phyloP scores from a whole-genome alignment of 2,797 vertebrate genomes.

The Loriculus beryllinus region DNA sequence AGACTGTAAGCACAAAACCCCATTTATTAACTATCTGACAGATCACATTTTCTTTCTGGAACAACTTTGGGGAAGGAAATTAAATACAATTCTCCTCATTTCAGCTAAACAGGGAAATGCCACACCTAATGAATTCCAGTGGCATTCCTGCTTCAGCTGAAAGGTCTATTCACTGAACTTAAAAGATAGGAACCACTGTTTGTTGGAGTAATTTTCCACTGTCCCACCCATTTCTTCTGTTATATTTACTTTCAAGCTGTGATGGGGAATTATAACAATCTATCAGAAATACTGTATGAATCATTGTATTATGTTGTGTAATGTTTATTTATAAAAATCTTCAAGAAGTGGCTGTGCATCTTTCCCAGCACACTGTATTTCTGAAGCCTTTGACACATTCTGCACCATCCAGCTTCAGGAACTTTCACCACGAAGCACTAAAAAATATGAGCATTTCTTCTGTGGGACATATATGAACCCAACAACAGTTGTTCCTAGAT shows the following conservation, averaged over 20 bases:
- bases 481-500: background rate
- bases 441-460: background rate
- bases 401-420: background rate
- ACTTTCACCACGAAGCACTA: background rate
- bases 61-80: constrained; percentile 22
- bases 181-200: background rate
- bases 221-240: background rate
- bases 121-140: constrained; percentile 44
- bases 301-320: background rate
- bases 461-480: background rate
- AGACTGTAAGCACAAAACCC: background rate
- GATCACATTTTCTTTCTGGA: constrained; percentile 35
- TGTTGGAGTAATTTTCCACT: constrained; percentile 22
- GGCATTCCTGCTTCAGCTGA: constrained; percentile 8
- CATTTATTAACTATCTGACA: constrained; percentile 41
- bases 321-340: background rate
- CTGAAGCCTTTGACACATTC: background rate
- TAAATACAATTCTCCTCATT: constrained; percentile 23
- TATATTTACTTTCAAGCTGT: background rate
- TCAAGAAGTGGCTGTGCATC: background rate
- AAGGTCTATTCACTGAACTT: constrained; percentile 29
- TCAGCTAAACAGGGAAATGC: constrained; percentile 38
- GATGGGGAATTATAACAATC: background rate
- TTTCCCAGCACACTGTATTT: background rate
- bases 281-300: background rate